phyloP scores from a whole-genome alignment of 1,140 invertebrate species.

The Bicyclus anynana region DNA sequence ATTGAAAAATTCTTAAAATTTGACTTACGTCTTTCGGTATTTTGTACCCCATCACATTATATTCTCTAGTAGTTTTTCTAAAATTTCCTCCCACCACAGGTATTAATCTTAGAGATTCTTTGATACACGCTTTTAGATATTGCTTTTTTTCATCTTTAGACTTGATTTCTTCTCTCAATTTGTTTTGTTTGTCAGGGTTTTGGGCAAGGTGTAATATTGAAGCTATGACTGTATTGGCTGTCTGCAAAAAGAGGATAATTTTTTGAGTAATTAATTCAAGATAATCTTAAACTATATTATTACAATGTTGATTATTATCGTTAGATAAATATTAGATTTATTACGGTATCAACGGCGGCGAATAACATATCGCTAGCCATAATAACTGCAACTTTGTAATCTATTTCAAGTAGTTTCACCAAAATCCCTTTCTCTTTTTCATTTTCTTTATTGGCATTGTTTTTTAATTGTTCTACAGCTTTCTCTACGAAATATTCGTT shows the following conservation, averaged over 20 bases:
- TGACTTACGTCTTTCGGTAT: constrained; percentile 79
- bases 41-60: constrained; percentile 77
- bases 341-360: constrained; percentile 86
- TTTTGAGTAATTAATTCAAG: no score
- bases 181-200: constrained; percentile 81
- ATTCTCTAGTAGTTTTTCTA: constrained; percentile 73
- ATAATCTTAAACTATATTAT: no score
- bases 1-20: constrained; percentile 45
- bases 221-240: constrained; percentile 45
- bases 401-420: constrained; percentile 74
- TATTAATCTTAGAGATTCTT: constrained; percentile 79
- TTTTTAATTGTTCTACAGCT: constrained; percentile 35
- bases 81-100: constrained; percentile 75
- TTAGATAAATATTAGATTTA: no score
- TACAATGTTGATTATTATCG: no score
- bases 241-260: constrained; percentile 33
- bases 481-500: constrained; percentile 40
- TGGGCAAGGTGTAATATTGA: constrained; percentile 81
- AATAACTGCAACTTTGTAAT: constrained; percentile 76
- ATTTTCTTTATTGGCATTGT: constrained; percentile 8
- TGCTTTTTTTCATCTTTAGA: constrained; percentile 56
- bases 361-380: constrained; percentile 86
- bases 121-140: constrained; percentile 82
- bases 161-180: constrained; percentile 81
- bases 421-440: constrained; percentile 66